Conservation (phyloP, 2,113 vertebrate genomes). For the Dipodomys merriami region DNA sequence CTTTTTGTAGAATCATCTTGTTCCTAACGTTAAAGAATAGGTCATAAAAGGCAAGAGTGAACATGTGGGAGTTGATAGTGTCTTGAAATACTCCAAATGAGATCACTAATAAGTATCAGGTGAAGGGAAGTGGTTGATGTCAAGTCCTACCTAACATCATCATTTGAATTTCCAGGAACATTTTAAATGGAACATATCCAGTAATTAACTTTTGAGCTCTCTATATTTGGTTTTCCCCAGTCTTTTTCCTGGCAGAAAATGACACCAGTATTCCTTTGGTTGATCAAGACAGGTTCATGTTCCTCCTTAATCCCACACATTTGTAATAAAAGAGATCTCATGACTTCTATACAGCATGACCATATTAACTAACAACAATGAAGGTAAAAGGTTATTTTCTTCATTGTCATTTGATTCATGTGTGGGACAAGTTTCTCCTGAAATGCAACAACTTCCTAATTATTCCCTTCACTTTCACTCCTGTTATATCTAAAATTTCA, state of each 20-base stretch:
- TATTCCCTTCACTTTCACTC: background rate
- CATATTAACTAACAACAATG: background rate
- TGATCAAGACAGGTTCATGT: background rate
- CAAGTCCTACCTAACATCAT: background rate
- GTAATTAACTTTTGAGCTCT: background rate
- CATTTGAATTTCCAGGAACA: background rate
- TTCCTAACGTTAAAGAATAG: background rate
- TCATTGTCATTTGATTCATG: background rate
- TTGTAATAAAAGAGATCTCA: background rate
- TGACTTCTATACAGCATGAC: background rate
- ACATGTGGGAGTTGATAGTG: background rate
- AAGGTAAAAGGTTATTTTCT: too few species aligned
- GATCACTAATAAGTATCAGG: background rate
- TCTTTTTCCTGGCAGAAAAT: slow-evolving; percentile 11
- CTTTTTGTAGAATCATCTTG: background rate
- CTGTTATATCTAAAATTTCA: background rate
- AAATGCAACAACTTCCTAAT: background rate
- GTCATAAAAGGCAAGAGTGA: background rate
- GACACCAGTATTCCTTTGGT: background rate
- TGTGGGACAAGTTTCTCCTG: background rate
- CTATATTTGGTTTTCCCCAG: background rate
- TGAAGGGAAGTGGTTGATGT: background rate
- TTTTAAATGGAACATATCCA: background rate
- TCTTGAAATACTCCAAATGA: background rate
- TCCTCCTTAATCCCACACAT: background rate